Evolutionary conservation across 2,888 invertebrate genomes (phyloP).

Genomic region (Spodoptera exigua): DNA sequence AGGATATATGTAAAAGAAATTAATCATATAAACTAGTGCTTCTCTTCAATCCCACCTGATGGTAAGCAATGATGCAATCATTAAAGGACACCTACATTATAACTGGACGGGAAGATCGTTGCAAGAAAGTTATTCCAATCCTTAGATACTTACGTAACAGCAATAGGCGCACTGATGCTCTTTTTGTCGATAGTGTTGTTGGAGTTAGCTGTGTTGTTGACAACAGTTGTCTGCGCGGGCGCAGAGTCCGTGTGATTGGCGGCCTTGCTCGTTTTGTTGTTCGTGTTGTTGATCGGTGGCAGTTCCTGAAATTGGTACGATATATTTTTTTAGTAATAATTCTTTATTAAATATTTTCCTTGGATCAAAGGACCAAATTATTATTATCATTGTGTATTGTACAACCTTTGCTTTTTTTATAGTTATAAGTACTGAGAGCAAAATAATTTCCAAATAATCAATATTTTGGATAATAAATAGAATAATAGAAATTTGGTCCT

Average conservation of each 20-base stretch:
- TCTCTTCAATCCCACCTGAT: no score
- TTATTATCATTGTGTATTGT: no score
- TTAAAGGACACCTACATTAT: no score
- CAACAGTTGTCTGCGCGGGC: constrained; percentile 59
- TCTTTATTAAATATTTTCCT: constrained; percentile 6
- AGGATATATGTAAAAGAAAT: no score
- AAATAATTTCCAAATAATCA: no score
- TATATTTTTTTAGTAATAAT: constrained; percentile 6
- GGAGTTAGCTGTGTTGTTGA: constrained; percentile 72
- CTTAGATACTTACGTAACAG: constrained; percentile 81
- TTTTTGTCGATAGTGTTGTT: constrained; percentile 86
- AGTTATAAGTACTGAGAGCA: no score
- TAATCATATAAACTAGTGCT: no score
- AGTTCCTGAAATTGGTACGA: constrained; percentile 75
- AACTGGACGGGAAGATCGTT: no score
- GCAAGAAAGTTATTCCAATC: no score
- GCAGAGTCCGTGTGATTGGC: constrained; percentile 72
- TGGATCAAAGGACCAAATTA: constrained; percentile 21
- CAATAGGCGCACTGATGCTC: constrained; percentile 85
- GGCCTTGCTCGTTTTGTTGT: constrained; percentile 76
- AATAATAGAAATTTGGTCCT: constrained; percentile 39
- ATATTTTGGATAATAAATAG: no score
- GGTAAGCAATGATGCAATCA: no score
- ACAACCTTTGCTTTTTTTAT: no score
- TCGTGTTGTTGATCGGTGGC: constrained; percentile 78